Conservation (phyloP, 2,888 invertebrate genomes). For the Eupithecia centaureata region DNA sequence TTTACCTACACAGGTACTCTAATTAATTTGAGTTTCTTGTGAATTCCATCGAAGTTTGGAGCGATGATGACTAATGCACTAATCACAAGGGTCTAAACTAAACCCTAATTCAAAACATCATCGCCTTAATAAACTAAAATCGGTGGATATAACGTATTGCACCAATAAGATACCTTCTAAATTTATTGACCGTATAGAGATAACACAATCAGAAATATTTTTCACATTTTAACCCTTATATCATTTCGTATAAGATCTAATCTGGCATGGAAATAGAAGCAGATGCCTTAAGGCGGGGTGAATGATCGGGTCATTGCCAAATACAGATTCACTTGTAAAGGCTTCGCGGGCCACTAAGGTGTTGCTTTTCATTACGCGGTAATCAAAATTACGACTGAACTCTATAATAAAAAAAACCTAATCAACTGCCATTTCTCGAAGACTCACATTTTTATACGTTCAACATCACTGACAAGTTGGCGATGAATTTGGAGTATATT, state of each 20-base stretch:
- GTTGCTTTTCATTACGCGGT: conserved; percentile 54
- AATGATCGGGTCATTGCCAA: conserved; percentile 81
- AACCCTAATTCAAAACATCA: conserved; percentile 24
- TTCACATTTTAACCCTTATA: conserved; percentile 31
- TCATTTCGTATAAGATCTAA: conserved; percentile 25
- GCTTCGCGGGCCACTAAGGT: conserved; percentile 69
- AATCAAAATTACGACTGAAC: conserved; percentile 40
- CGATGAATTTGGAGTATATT: not conserved
- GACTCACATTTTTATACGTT: conserved; percentile 21
- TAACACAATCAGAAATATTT: conserved; percentile 5
- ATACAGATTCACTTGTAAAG: conserved; percentile 67
- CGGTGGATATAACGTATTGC: conserved; percentile 34
- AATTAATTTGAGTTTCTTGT: not conserved
- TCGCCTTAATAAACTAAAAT: conserved; percentile 33
- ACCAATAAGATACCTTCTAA: conserved; percentile 27
- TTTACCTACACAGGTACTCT: too few relatives aligned
- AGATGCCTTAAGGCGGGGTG: conserved; percentile 54
- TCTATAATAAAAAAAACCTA: conserved; percentile 41
- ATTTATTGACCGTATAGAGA: conserved; percentile 24
- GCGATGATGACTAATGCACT: too few relatives aligned
- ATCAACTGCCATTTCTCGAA: conserved; percentile 20
- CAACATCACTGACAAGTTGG: conserved; percentile 4
- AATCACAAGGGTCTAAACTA: too few relatives aligned
- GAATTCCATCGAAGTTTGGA: not conserved
- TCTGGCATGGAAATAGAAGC: conserved; percentile 28